phyloP scores from a whole-genome alignment of 2,113 vertebrate genomes.

The Willisornis vidua region DNA sequence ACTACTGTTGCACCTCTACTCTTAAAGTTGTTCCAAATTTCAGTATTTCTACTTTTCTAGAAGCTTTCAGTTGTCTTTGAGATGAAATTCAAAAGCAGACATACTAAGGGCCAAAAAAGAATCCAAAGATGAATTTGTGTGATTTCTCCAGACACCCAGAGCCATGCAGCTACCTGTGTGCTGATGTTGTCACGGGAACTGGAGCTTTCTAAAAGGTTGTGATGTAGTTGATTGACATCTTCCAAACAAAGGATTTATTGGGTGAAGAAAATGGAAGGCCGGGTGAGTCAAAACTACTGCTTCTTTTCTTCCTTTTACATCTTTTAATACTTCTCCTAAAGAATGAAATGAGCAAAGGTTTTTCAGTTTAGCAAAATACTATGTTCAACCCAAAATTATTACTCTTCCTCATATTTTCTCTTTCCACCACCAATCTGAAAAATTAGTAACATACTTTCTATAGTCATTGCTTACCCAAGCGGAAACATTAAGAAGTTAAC shows the following conservation, averaged over 20 bases:
- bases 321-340: background rate
- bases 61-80: background rate
- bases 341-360: background rate
- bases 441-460: background rate
- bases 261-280: background rate
- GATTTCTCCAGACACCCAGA: background rate
- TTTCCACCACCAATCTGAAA: background rate
- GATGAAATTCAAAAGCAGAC: background rate
- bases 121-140: background rate
- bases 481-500: background rate
- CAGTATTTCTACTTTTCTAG: background rate
- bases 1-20: background rate
- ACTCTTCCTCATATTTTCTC: background rate
- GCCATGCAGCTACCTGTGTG: accelerated
- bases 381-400: background rate
- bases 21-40: background rate
- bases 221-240: background rate
- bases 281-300: background rate
- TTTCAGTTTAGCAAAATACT: background rate
- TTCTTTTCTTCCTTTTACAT: background rate
- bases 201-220: background rate
- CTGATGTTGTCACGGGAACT: background rate
- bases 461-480: background rate
- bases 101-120: background rate
- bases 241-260: background rate